Percentiles rank a stretch among this genome's conserved stretches.
phyloP scores from a whole-genome alignment of 2,888 invertebrate species.

The Philereme vetulata region DNA sequence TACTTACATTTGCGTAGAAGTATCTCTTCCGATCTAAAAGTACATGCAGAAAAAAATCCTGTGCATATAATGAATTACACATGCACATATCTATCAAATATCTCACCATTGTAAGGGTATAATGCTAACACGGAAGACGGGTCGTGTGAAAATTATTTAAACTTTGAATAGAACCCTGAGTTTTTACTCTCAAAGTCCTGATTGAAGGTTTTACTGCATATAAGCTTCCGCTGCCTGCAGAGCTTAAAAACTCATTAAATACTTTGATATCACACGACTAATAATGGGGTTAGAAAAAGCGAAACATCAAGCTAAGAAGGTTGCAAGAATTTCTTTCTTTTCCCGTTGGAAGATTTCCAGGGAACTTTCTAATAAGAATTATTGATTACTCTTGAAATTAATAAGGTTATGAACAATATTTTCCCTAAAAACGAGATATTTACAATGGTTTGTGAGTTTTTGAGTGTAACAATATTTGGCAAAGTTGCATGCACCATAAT shows the following conservation, averaged over 20 bases:
- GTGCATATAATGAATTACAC: conserved; percentile 13
- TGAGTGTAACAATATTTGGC: too few relatives aligned
- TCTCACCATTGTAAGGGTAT: conserved; percentile 23
- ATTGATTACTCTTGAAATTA: too few relatives aligned
- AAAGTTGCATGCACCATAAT: too few relatives aligned
- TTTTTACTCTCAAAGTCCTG: background rate
- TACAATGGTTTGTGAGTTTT: too few relatives aligned
- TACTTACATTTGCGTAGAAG: too few relatives aligned
- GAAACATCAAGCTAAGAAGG: background rate
- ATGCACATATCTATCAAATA: conserved; percentile 9
- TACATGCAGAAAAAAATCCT: background rate
- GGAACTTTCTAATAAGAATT: background rate
- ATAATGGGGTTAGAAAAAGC: background rate
- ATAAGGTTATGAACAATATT: too few relatives aligned
- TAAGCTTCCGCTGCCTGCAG: background rate
- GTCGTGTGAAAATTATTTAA: conserved; percentile 18
- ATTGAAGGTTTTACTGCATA: conserved; percentile 5
- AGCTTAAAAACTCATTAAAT: too few relatives aligned
- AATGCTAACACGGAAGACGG: conserved; percentile 24
- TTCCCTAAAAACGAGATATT: too few relatives aligned
- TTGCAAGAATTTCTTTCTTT: background rate
- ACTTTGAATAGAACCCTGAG: conserved; percentile 12
- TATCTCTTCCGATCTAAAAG: too few relatives aligned
- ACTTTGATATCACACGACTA: too few relatives aligned
- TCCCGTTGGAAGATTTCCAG: background rate